A percentile compares a stretch with the other conserved stretches of the same genome.
Conservation (phyloP, 2,888 invertebrate species). For the Drosophila fungiperda region DNA sequence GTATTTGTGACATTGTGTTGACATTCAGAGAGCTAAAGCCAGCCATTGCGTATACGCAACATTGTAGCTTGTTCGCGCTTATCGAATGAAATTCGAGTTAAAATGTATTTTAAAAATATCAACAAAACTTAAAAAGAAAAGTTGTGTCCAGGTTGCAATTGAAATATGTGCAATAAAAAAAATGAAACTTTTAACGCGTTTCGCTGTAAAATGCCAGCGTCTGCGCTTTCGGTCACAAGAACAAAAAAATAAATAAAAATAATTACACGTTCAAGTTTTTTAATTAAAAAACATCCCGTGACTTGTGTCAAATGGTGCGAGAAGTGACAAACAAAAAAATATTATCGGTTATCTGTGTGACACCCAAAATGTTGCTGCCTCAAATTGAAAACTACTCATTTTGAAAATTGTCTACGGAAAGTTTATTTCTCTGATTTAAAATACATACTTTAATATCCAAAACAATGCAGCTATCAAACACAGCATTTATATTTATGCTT, state of each 20-base stretch:
- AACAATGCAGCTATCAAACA: background rate
- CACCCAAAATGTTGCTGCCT: background rate
- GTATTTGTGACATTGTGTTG: constrained; percentile 55
- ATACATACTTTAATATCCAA: background rate
- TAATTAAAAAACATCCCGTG: constrained; percentile 77
- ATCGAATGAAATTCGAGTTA: constrained; percentile 22
- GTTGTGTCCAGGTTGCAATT: constrained; percentile 17
- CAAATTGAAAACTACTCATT: background rate
- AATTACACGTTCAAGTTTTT: constrained; percentile 78
- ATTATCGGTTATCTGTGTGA: constrained; percentile 5
- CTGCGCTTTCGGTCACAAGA: constrained; percentile 15
- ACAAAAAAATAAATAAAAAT: constrained; percentile 58
- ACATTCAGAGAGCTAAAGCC: constrained; percentile 50
- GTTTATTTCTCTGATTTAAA: background rate
- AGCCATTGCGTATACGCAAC: constrained; percentile 56
- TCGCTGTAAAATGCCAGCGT: constrained; percentile 38
- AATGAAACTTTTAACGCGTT: constrained; percentile 54
- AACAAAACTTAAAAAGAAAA: constrained; percentile 14
- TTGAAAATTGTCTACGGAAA: background rate
- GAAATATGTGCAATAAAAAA: constrained; percentile 32
- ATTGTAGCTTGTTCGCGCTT: constrained; percentile 41
- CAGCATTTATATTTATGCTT: background rate
- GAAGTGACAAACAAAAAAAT: constrained; percentile 41
- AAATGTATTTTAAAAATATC: constrained; percentile 1
- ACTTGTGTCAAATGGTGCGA: constrained; percentile 70